Percentiles rank a stretch among this genome's conserved stretches.
Evolutionary conservation across 1,140 invertebrate species (phyloP).

Genomic region (Lordiphosa collinella): DNA sequence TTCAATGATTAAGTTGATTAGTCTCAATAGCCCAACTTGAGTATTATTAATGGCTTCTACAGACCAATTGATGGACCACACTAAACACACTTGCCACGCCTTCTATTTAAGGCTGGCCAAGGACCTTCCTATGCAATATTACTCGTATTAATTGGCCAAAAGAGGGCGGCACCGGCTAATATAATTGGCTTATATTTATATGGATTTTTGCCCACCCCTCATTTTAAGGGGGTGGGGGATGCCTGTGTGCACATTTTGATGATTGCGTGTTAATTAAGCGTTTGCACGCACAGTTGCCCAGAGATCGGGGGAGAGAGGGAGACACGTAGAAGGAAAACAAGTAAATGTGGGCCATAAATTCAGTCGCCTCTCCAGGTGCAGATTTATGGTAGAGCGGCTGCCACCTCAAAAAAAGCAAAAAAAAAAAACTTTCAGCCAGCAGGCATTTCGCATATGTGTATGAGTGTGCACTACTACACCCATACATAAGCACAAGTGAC

Average conservation of each 20-base stretch:
- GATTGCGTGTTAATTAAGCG: conserved; percentile 67
- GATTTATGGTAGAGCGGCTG: conserved; percentile 48
- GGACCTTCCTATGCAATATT: conserved; percentile 23
- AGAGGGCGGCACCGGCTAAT: conserved; percentile 1
- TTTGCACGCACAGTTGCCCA: conserved; percentile 60
- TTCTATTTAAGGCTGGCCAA: not conserved
- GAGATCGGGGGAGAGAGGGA: not conserved
- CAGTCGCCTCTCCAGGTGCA: conserved; percentile 22
- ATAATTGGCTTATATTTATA: conserved; percentile 48
- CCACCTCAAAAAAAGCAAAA: conserved; percentile 14
- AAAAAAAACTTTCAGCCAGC: conserved; percentile 14
- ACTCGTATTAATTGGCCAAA: conserved; percentile 39
- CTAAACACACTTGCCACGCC: conserved; percentile 13
- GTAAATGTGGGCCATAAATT: conserved; percentile 50
- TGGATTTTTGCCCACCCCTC: conserved; percentile 9
- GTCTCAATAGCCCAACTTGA: conserved; percentile 5
- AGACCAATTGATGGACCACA: conserved; percentile 19
- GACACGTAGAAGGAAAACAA: not conserved
- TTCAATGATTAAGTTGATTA: conserved; percentile 20
- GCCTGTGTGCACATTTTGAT: conserved; percentile 31
- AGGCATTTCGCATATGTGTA: conserved; percentile 1
- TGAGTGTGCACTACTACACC: conserved; percentile 36
- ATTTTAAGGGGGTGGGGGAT: not conserved
- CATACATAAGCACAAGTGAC: conserved; percentile 65
- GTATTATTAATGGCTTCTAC: conserved; percentile 28